Base-by-base conservation (phyloP, 1,140 invertebrate species). In the Drosophila bocki region DNA sequence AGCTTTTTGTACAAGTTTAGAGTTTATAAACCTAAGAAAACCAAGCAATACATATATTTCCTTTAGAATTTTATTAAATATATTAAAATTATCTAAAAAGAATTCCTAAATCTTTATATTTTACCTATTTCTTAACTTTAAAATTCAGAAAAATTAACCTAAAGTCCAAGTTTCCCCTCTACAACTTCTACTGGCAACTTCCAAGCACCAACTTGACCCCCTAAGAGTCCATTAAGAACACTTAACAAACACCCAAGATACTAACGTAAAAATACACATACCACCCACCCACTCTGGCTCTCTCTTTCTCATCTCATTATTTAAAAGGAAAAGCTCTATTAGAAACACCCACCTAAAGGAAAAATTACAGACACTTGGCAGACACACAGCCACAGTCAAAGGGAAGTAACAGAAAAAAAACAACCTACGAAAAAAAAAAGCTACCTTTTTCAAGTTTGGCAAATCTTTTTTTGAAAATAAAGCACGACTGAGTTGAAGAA, bases 321-420 rank as follows among this genome's bases (percentile, higher is more conserved):
- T 42, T 29, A 48, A 75, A 70, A 54, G 68, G 75, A 85, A 85
- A 74, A 82, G 74, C 62, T 82, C 79, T 78, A 82, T 78, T 78
- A 68, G 58, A 80, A 74, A 80, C 84, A 80, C 77, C 84, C 83
- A 83, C 84, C 84, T 75, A 80, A 75, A 70, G 80, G 81, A 80
- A 84, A 88, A 87, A 87, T 84, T 71, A 72, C 77, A 88, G 80
- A 80, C 83, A 83, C 83, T 87, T 86, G 82, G 64, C 70, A 79
- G 75, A 75, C 71, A 75, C 61, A 75, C 60, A 74, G 59, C 33
- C 33, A 17, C 50, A 78, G 50, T 35, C 53, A 76, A 81, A 60
- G 59, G 48, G 32, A 51, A 83, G 41, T 48, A 17, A 41, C 22
- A 26, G 57, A 2, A 7, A 8, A n/a, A 26, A 41, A n/a, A 33